Evolutionary conservation across 1,140 invertebrate species (phyloP), one percentile per base, ranked within the genome.

Genomic region (Carposina sasakii): DNA sequence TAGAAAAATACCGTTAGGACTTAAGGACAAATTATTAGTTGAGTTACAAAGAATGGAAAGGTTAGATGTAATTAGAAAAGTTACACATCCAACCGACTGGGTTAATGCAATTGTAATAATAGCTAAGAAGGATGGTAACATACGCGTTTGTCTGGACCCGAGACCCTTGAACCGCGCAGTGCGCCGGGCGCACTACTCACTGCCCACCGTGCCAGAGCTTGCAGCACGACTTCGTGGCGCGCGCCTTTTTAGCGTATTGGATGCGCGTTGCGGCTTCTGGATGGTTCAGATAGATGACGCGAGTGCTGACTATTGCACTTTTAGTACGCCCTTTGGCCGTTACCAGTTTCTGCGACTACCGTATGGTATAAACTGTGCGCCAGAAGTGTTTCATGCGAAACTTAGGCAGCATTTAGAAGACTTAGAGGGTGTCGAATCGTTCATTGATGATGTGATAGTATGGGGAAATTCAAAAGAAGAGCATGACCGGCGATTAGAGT

Each of bases 1-100:
- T 20, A 34, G 48, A 6, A 51, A 43, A 51, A 51, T 51, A 42
- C 48, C 48, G 1, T 13, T 51, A 20, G 49, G 30, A n/a, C 16
- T 48, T 26, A 53, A 47, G 31, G 28, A 30, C 20, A 44, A 44
- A 21, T 44, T 44, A 20, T 12, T 20, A 22, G 10, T 13, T 5
- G 36, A 39, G 19, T 39, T 39, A 13, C 36, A 39, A 39, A 20
- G 36, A 39, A 39, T 39, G 36, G 36, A 39, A 39, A 39, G 13
- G 9, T 39, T 39, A 39, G 36, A 20, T 39, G 36, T 39, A 21
- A 13, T 39, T n/a, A 20, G 36, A 9, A 34, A 34, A 34, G 33
- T 34, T 10, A 13, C 33, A 15, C 17, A 39, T 21, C 36, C 36
- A 22, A 39, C 36, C 9, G 36, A 39, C 3, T 39, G 36, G 36